Conservation (phyloP, 2,888 invertebrate species). For the Metacarcinus magister region DNA sequence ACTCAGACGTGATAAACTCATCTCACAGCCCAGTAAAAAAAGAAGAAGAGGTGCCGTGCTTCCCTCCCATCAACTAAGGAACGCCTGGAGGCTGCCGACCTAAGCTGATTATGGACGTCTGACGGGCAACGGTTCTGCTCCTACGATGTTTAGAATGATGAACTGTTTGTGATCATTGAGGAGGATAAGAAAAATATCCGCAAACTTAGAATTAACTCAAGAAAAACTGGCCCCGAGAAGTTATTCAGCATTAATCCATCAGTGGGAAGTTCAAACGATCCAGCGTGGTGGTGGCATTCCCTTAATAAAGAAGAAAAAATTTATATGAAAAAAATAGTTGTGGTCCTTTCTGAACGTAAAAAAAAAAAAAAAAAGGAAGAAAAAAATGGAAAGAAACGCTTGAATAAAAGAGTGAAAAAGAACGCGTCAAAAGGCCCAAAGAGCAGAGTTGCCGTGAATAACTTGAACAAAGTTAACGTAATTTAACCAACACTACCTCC, state of each 20-base stretch:
- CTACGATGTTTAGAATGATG: neutral
- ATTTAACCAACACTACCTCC: neutral
- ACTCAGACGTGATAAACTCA: neutral
- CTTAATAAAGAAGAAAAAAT: neutral
- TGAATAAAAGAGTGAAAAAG: neutral
- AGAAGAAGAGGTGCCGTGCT: neutral
- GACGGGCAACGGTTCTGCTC: neutral
- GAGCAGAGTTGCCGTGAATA: conserved; percentile 17
- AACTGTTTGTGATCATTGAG: neutral
- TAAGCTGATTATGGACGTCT: neutral
- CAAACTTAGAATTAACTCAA: neutral
- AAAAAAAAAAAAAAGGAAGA: neutral
- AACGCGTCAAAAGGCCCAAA: neutral
- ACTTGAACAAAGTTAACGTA: conserved; percentile 37
- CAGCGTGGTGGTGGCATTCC: neutral
- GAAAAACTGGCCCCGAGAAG: neutral
- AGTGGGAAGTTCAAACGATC: neutral
- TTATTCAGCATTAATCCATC: conserved; percentile 26
- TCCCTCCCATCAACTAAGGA: neutral
- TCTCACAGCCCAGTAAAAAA: neutral
- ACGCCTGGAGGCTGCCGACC: neutral
- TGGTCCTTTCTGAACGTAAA: neutral
- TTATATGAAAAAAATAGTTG: neutral
- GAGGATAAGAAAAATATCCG: neutral
- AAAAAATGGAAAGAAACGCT: neutral